Base-by-base conservation (phyloP, 2,888 invertebrate species). In the Baronia brevicornis region DNA sequence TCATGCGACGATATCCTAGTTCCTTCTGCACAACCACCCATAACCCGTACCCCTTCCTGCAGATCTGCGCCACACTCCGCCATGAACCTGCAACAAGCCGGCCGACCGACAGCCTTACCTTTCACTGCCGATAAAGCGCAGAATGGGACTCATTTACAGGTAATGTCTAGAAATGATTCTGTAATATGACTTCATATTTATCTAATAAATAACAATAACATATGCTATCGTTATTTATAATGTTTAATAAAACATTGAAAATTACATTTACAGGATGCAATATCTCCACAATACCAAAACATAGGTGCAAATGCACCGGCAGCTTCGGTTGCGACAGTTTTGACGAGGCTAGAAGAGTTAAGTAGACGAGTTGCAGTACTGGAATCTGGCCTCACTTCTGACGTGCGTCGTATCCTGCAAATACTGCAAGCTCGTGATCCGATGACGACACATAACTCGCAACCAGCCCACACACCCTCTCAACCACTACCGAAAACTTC, bases 381-480 rank as follows among this genome's bases (percentile, higher is more conserved):
- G 52, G 93, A 94, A 64, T 87, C 87, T 40, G 89, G 90, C 17
- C 87, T 94, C 53, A 89, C 90, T 10, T 79, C 88, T 4, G 93
- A 94, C 60, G 89, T 94, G 46, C 88, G 90, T 45, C 85, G 89
- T 43, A 93, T 94, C 41, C 75, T 94, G 53, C 85, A 85, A 29
- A 67, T 91, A 44, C 72, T 92, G 36, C 89, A 90, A 54, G 80
- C 87, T 7, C 69, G 78, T 7, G 78, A 79, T 11, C 21, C 36
- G 0, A 19, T 36, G 7, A 28, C 49, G 6, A 63, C 61, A 12
- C 67, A 68, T 41, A 69, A 59, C 39, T 38, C 53, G 35, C 72
- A 60, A 30, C 62, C 60, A 11, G 74, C 64, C 9, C 70, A 79
- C 45, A 72, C 75, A 2, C 80, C 80, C 5, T 67, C 75, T 6